These are phyloP conservation scores for Theristicus caerulescens DNA, from an alignment of 2,113 vertebrate species.

Conservation along the genomic window DNA sequence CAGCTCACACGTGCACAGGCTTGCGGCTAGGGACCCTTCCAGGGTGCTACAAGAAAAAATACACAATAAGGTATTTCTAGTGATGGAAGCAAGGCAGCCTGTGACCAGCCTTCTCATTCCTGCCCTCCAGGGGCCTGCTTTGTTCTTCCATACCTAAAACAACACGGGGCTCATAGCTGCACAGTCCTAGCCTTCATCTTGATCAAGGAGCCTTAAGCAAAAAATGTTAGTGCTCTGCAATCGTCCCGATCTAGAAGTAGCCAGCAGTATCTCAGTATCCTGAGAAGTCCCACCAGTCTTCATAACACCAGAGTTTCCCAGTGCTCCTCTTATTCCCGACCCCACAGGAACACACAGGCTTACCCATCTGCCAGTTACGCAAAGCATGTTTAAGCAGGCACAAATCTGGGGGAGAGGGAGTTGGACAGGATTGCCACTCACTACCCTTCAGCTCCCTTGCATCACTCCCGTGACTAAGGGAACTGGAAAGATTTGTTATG, in stretches of 20 bases:
- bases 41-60: neutral
- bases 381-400: neutral
- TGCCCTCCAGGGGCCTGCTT: neutral
- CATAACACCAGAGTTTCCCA: neutral
- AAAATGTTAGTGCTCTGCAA: neutral
- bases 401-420: neutral
- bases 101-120: neutral
- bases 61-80: neutral
- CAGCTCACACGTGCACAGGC: neutral
- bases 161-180: neutral
- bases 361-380: neutral
- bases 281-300: neutral
- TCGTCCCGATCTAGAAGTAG: neutral
- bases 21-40: neutral
- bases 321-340: neutral
- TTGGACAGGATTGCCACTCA: neutral
- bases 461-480: neutral
- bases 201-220: neutral
- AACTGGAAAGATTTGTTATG: neutral
- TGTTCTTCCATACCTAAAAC: neutral
- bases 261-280: neutral
- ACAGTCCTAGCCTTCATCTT: neutral
- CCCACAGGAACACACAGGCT: neutral
- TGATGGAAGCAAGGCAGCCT: neutral
- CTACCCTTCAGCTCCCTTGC: neutral